phyloP scores from a whole-genome alignment of 2,888 invertebrate species.

The Dicyrtomina minuta region DNA sequence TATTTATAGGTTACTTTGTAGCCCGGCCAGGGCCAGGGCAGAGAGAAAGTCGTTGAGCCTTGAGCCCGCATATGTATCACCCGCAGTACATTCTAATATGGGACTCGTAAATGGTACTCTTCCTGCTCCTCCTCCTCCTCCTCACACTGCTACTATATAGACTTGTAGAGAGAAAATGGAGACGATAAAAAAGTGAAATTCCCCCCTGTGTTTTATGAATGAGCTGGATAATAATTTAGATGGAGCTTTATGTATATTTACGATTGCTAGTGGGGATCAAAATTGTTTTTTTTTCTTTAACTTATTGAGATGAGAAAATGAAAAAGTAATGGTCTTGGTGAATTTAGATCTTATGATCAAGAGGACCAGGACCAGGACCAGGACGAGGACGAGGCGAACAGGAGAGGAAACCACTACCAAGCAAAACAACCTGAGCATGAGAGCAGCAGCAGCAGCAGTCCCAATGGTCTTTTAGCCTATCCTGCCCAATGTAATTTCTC shows the following conservation, averaged over 20 bases:
- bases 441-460: background rate
- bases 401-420: background rate
- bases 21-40: too few relatives aligned
- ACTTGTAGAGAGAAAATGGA: background rate
- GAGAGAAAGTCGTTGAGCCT: too few relatives aligned
- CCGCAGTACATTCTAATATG: background rate
- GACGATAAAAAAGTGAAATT: slow-evolving; percentile 3
- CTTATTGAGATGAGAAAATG: slow-evolving; percentile 25
- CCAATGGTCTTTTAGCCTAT: slow-evolving; percentile 68
- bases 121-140: background rate
- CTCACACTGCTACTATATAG: background rate
- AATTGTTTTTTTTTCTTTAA: slow-evolving; percentile 2
- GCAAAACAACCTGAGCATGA: background rate
- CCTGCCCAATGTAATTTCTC: slow-evolving; percentile 95
- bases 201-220: slow-evolving; percentile 7
- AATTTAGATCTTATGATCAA: too few relatives aligned
- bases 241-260: background rate
- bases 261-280: slow-evolving; percentile 1
- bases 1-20: too few relatives aligned
- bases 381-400: background rate
- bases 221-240: slow-evolving; percentile 1
- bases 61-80: background rate
- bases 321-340: slow-evolving; percentile 6
- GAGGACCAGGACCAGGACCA: too few relatives aligned
- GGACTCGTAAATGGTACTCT: background rate